Evolutionary conservation across 2,113 vertebrate species (phyloP).

Genomic region (Aptenodytes patagonicus): DNA sequence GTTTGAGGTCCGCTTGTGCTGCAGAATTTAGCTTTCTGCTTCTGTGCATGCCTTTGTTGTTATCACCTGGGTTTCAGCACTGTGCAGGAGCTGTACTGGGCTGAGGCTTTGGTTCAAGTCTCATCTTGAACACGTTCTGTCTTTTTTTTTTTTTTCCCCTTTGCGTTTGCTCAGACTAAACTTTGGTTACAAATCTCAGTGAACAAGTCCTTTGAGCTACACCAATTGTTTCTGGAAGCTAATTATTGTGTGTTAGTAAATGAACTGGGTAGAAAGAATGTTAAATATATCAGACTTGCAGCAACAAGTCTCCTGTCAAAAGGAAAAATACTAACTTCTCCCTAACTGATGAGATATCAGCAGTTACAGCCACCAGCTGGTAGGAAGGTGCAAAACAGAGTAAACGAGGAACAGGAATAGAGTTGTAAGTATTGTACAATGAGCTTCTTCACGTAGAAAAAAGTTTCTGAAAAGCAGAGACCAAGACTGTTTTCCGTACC

Average conservation of each 20-base stretch:
- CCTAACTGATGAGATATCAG: not conserved
- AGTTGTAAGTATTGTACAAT: not conserved
- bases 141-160: not conserved
- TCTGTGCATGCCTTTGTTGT: not conserved
- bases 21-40: not conserved
- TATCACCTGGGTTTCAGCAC: not conserved
- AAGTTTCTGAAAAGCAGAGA: not conserved
- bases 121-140: not conserved
- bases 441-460: not conserved
- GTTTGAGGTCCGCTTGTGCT: not conserved
- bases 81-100: not conserved
- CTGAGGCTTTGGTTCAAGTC: slow-evolving; percentile 5
- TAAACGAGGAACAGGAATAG: not conserved
- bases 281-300: not conserved
- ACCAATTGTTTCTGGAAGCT: slow-evolving; percentile 17
- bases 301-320: slow-evolving; percentile 4
- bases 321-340: not conserved
- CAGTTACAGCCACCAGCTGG: not conserved
- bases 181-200: not conserved
- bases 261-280: not conserved
- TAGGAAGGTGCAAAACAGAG: not conserved
- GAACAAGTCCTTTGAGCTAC: not conserved
- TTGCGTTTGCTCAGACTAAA: not conserved
- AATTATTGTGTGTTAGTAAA: slow-evolving; percentile 15
- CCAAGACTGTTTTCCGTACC: not conserved